Percentiles rank a stretch among this genome's conserved stretches.
These are phyloP conservation scores for Lithophane ornitopus DNA, from an alignment of 2,888 invertebrate genomes.

Conservation along the genomic window DNA sequence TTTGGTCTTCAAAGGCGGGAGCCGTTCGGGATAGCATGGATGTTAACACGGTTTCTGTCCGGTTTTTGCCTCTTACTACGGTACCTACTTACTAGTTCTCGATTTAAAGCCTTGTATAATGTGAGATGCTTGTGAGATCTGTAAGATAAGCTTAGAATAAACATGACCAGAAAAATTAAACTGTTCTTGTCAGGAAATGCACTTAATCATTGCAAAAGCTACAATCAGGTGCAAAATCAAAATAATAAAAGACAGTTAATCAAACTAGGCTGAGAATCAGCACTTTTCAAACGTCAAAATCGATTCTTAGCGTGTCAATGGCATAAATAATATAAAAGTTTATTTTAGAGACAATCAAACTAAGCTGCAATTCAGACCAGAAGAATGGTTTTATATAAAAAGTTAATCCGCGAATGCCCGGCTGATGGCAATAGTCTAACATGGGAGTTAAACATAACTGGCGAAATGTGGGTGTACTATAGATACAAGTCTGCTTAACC, in stretches of 20 bases:
- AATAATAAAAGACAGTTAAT: no score
- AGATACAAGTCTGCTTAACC: not conserved
- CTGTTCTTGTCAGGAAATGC: no score
- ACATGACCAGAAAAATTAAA: no score
- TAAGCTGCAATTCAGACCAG: no score
- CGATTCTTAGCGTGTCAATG: no score
- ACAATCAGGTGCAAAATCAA: no score
- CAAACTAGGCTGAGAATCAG: no score
- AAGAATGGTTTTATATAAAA: not conserved
- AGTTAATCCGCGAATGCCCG: not conserved
- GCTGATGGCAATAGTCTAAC: not conserved
- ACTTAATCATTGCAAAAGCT: no score
- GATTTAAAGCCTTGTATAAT: not conserved
- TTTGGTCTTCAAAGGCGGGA: slow-evolving; percentile 29
- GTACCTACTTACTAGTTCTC: not conserved
- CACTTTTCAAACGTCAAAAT: no score
- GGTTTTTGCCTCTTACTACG: slow-evolving; percentile 37
- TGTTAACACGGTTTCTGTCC: slow-evolving; percentile 25
- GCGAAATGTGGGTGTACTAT: not conserved
- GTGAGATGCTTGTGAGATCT: not conserved
- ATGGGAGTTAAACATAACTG: not conserved
- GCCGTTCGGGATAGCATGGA: slow-evolving; percentile 31
- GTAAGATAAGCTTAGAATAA: no score
- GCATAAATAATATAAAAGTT: not conserved
- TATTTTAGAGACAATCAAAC: not conserved